Evolutionary conservation across 2,797 vertebrate species (phyloP).

Genomic region (Smutsia gigantea): DNA sequence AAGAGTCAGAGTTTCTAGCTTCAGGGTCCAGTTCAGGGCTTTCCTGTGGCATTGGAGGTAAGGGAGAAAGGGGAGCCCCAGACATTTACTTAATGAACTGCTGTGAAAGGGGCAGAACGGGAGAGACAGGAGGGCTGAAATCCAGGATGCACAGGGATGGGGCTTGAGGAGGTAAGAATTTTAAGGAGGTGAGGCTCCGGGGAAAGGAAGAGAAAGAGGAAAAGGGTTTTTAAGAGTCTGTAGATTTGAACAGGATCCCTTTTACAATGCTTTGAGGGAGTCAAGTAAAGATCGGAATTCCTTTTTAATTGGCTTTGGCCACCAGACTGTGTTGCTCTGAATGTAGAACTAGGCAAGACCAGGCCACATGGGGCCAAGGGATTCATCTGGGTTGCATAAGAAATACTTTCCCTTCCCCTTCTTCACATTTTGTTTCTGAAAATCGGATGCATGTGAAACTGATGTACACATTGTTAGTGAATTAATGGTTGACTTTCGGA

Average conservation of each 20-base stretch:
- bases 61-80: not conserved
- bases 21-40: not conserved
- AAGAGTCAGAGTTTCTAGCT: not conserved
- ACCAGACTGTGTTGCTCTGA: conserved; percentile 51
- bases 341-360: not conserved
- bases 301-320: conserved; percentile 67
- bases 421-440: conserved; percentile 51
- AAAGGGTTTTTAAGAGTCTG: not conserved
- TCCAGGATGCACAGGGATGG: accelerated
- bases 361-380: not conserved
- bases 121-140: not conserved
- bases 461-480: not conserved
- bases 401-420: not conserved
- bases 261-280: conserved; percentile 39
- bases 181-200: not conserved
- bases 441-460: not conserved
- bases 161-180: not conserved
- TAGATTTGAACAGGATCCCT: not conserved
- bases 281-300: conserved; percentile 40
- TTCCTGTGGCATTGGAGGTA: not conserved
- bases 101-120: not conserved
- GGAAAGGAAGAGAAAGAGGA: conserved; percentile 17
- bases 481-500: not conserved
- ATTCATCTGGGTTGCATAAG: not conserved
- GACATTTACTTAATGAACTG: not conserved